phyloP scores from a whole-genome alignment of 1,140 invertebrate species.

The Lucilia cuprina region DNA sequence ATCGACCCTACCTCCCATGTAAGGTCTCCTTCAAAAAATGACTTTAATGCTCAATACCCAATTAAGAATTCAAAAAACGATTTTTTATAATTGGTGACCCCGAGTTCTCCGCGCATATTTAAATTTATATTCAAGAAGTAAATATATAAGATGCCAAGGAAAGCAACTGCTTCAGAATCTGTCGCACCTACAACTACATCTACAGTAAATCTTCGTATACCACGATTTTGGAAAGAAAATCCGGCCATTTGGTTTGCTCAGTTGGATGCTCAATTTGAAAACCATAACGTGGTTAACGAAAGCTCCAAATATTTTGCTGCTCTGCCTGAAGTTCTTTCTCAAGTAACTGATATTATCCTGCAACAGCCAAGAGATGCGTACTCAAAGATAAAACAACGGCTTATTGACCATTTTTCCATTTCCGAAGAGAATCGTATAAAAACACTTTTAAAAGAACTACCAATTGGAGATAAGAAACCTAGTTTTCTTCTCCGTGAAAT shows the following conservation, averaged over 20 bases:
- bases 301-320: neutral
- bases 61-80: too few species aligned
- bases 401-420: neutral
- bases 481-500: neutral
- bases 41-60: too few species aligned
- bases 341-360: neutral
- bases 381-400: neutral
- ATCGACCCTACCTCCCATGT: too few species aligned
- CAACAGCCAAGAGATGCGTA: neutral
- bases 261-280: neutral
- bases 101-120: too few species aligned
- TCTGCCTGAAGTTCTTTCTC: too few species aligned
- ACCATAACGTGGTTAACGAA: neutral
- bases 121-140: too few species aligned
- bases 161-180: neutral
- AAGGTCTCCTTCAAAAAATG: too few species aligned
- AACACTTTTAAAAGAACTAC: neutral
- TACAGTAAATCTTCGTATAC: neutral
- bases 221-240: neutral
- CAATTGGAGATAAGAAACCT: neutral
- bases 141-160: too few species aligned
- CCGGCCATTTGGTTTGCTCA: neutral
- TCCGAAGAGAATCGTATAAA: neutral
- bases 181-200: neutral
- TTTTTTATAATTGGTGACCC: too few species aligned